Base-by-base conservation (phyloP, 2,797 vertebrate species). In the Tenualosa ilisha region DNA sequence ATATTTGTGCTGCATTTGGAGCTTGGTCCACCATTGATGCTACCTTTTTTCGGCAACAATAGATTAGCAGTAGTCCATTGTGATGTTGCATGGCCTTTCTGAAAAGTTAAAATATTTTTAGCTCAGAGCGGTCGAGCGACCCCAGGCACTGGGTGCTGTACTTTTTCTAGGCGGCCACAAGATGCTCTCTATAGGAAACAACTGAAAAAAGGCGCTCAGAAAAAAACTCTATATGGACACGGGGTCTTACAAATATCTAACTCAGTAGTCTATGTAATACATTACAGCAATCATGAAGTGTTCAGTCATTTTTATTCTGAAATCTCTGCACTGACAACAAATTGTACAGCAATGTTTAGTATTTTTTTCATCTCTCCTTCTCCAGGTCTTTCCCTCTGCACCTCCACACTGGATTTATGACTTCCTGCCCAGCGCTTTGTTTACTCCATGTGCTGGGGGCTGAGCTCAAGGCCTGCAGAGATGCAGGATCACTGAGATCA, bases 401-500 rank as follows among this genome's bases (percentile, higher is more conserved):
- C 86, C 86, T 72, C 89, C 87, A 61, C 51, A 87, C 85, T 85
- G 86, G 87, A 91, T 91, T 89, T 91, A 90, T 84, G 86, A 89
- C 88, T 91, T 92, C 91, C 90, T 89, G 87, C 87, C 90, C 86
- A 22, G 83, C 83, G 89, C 86, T 88, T 87, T 89, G 88, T 91
- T 89, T 89, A 90, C 91, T 91, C 89, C 84, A 83, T 84, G 83
- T 90, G 90, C 89, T 86, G 82, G 85, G 79, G 86, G 86, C 86
- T 81, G 87, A 75, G 61, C 82, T 83, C 82, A 87, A 89, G 84
- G 86, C 89, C 86, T 83, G 63, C 65, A 92, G 90, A 51, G 89
- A 91, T 89, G 53, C 53, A 31, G 92, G 92, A 92, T 91, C 92
- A 88, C 90, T 91, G 83, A 89, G 92, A 92, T 95, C 91, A 93